Conservation (phyloP, 2,113 vertebrate genomes). For the Epinephelus cyanopodus region DNA sequence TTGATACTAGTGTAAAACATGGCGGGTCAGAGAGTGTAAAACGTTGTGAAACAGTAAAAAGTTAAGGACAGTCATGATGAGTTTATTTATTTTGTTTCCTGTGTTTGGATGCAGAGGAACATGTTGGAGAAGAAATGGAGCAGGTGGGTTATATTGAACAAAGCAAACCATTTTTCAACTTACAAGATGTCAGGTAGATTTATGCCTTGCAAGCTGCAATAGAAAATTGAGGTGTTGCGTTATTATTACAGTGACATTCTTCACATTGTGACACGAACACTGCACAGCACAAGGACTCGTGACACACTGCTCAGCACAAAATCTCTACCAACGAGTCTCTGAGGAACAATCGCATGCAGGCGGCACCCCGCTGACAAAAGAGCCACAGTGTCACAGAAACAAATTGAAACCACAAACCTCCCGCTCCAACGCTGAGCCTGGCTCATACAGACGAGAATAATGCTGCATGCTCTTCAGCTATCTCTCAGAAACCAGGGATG, state of each 20-base stretch:
- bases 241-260: constrained; percentile 10
- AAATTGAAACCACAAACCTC: constrained; percentile 25
- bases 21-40: neutral
- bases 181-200: constrained; percentile 79
- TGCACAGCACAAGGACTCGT: constrained; percentile 29
- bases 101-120: neutral
- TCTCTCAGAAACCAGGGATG: neutral
- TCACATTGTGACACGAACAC: constrained; percentile 8
- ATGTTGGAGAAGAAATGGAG: neutral
- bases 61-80: neutral
- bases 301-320: constrained; percentile 4
- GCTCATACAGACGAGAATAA: constrained; percentile 10
- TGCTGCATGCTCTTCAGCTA: neutral
- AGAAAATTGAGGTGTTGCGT: constrained; percentile 36
- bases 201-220: constrained; percentile 76
- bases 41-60: neutral
- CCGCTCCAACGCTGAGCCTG: neutral
- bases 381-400: constrained; percentile 27
- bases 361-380: neutral
- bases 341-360: constrained; percentile 2
- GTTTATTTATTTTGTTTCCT: neutral
- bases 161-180: constrained; percentile 57
- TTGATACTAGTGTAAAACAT: neutral
- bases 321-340: neutral
- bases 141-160: neutral